Conservation (phyloP, 2,113 vertebrate species). For the Macrotis lagotis region DNA sequence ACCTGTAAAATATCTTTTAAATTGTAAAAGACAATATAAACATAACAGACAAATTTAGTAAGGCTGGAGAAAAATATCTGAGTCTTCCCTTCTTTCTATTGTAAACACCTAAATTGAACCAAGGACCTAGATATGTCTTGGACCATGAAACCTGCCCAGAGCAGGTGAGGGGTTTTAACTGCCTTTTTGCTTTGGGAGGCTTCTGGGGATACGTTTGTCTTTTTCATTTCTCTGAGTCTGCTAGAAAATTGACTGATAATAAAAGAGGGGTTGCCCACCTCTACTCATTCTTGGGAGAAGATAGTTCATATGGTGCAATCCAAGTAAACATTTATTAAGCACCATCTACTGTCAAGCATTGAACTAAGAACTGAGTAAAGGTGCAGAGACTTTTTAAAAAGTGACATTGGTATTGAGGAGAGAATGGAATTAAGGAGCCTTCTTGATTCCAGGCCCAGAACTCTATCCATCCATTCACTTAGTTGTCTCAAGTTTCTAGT, state of each 20-base stretch:
- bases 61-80: neutral
- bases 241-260: neutral
- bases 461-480: neutral
- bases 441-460: neutral
- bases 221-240: neutral
- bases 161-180: neutral
- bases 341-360: neutral
- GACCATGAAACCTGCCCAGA: neutral
- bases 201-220: neutral
- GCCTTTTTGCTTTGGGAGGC: neutral
- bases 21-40: too few species aligned
- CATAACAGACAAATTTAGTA: neutral
- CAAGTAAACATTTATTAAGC: neutral
- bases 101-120: neutral
- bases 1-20: too few species aligned
- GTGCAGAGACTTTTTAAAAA: neutral
- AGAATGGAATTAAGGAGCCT: neutral
- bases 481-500: too few species aligned
- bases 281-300: neutral
- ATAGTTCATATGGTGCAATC: neutral
- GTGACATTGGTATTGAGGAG: neutral
- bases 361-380: neutral
- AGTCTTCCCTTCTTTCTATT: neutral
- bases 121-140: neutral
- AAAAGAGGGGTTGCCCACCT: neutral